Percentiles rank a stretch among this genome's conserved stretches.
Conservation (phyloP, 2,113 vertebrate genomes). For the Ailuropoda melanoleuca region DNA sequence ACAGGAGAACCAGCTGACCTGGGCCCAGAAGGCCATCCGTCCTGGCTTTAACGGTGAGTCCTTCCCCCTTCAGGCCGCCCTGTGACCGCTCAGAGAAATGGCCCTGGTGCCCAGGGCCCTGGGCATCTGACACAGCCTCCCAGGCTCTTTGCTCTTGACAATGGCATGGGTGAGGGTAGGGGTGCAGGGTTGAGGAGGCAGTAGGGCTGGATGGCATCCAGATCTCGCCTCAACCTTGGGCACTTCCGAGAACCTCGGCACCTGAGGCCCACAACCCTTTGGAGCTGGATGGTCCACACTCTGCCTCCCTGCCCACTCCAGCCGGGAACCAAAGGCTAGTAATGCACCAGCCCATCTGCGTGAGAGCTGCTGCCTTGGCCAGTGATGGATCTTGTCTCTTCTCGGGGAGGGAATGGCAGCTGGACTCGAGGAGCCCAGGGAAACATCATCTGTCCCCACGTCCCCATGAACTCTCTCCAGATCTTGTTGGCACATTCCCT, state of each 20-base stretch:
- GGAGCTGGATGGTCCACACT: neutral
- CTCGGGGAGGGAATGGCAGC: neutral
- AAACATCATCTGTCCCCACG: neutral
- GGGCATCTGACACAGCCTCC: neutral
- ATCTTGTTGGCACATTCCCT: neutral
- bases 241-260: neutral
- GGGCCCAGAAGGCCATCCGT: conserved; percentile 91
- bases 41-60: conserved; percentile 92
- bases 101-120: neutral
- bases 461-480: neutral
- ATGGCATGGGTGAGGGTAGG: neutral
- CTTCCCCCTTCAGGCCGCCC: neutral
- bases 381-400: neutral
- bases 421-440: neutral
- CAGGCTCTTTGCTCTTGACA: neutral
- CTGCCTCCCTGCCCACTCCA: neutral
- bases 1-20: conserved; percentile 87
- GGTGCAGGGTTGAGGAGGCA: neutral
- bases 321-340: neutral
- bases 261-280: neutral
- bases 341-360: no score
- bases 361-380: neutral
- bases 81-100: neutral
- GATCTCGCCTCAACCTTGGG: neutral
- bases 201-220: neutral